Base-by-base conservation (phyloP, 2,888 invertebrate species). In the Micropterix aruncella region DNA sequence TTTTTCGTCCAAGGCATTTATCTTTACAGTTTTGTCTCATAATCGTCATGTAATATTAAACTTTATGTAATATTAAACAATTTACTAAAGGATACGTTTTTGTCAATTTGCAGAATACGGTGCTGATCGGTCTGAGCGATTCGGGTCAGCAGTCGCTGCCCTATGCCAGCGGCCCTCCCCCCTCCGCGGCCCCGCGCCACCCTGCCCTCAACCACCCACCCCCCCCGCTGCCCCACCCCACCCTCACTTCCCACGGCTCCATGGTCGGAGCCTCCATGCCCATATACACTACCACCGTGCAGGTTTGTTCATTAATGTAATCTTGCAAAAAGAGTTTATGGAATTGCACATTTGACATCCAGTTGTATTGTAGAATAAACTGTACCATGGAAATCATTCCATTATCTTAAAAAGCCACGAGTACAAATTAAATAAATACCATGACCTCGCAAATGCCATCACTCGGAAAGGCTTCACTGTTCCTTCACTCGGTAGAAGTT, bases 181-280 rank as follows among this genome's bases (percentile, higher is more conserved):
- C 63, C 2, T 66, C 67, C 52, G 68, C 67, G 15, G 42, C 18
- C 14, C 16, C 37, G 37, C 36, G 37, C 37, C 42, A 16, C 42
- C 16, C 19, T 27, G 27, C n/a, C 12, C n/a, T 27, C 3, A 42
- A 27, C 12, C 14, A n/a, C 14, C 16, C 7, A 3, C 44, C 14
- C 17, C 40, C 9, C 19, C 18, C 19, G 39, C n/a, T 38, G 38
- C 41, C 14, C 16, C 19, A 42, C 12, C 7, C 27, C 27, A 27
- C 27, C 7, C 27, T 27, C 12, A 12, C 27, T 12, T 27, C 27
- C 12, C 27, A 27, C 12, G 27, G 5, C 7, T 27, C 27, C 5
- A 27, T 27, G 27, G 27, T 5, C 12, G 27, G 27, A 7, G 7
- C 27, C 12, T 7, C 27, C 12, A 27, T 27, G 27, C 27, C 27